Percentiles rank a stretch among this genome's conserved stretches.
These are phyloP conservation scores for Poecilobothrus nobilitatus DNA, from an alignment of 2,888 invertebrate species.

Conservation along the genomic window DNA sequence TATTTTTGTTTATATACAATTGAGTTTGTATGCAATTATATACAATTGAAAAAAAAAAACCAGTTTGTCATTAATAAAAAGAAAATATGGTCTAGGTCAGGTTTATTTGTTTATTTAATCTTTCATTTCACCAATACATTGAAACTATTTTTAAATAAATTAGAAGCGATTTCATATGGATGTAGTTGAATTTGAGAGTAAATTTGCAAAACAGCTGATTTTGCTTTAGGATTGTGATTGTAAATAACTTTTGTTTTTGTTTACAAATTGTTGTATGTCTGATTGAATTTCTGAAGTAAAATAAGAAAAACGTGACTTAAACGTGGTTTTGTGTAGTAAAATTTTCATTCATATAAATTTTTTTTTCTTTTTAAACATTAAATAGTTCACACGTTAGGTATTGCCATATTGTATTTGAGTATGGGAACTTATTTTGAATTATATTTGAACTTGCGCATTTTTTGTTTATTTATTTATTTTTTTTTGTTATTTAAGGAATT, in stretches of 20 bases:
- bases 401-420: not conserved
- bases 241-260: not conserved
- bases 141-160: too few species aligned
- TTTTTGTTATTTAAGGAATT: too few species aligned
- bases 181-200: not conserved
- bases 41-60: too few species aligned
- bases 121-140: too few species aligned
- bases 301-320: not conserved
- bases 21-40: too few species aligned
- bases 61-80: too few species aligned
- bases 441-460: not conserved
- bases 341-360: not conserved
- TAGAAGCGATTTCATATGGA: too few species aligned
- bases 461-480: too few species aligned
- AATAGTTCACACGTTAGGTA: too few species aligned
- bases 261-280: not conserved
- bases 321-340: not conserved
- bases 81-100: not conserved
- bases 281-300: not conserved
- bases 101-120: not conserved
- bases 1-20: not conserved
- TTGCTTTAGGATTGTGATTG: not conserved
- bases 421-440: not conserved
- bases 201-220: not conserved
- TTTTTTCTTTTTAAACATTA: not conserved